Conservation (phyloP, 2,888 invertebrate species). For the Epistrophella euchroma region DNA sequence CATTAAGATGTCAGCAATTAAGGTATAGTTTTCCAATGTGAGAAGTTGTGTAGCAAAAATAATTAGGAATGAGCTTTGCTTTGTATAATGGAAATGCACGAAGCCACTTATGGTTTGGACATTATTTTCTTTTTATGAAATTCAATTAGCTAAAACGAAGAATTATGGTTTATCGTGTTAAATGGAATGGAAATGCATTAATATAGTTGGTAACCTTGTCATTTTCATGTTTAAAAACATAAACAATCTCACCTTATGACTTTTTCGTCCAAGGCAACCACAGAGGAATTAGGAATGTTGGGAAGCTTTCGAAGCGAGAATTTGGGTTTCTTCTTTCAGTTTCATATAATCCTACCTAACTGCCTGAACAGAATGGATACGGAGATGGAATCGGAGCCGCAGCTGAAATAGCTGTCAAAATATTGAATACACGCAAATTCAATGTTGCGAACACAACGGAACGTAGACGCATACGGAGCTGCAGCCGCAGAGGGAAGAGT, state of each 20-base stretch:
- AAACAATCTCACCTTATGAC: background rate
- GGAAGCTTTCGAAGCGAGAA: too few relatives aligned
- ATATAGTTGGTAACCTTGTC: background rate
- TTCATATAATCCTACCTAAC: too few relatives aligned
- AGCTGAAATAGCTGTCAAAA: too few relatives aligned
- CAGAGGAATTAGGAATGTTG: too few relatives aligned
- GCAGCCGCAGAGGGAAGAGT: too few relatives aligned
- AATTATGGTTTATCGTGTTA: constrained; percentile 1
- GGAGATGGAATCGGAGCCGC: too few relatives aligned
- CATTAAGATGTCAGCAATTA: constrained; percentile 50
- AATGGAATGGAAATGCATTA: constrained; percentile 13
- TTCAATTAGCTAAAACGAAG: background rate
- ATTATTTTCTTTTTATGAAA: background rate
- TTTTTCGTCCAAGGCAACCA: background rate
- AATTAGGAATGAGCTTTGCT: constrained; percentile 9
- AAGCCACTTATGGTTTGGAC: constrained; percentile 5
- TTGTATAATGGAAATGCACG: background rate
- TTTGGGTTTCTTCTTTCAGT: too few relatives aligned
- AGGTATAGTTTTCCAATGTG: constrained; percentile 6
- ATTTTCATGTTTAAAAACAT: background rate
- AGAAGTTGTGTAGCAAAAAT: background rate
- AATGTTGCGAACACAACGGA: too few relatives aligned
- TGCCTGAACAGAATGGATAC: too few relatives aligned
- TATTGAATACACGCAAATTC: too few relatives aligned
- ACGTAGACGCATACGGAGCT: too few relatives aligned